Conservation (phyloP, 1,140 invertebrate species). For the Heliconius nattereri region DNA sequence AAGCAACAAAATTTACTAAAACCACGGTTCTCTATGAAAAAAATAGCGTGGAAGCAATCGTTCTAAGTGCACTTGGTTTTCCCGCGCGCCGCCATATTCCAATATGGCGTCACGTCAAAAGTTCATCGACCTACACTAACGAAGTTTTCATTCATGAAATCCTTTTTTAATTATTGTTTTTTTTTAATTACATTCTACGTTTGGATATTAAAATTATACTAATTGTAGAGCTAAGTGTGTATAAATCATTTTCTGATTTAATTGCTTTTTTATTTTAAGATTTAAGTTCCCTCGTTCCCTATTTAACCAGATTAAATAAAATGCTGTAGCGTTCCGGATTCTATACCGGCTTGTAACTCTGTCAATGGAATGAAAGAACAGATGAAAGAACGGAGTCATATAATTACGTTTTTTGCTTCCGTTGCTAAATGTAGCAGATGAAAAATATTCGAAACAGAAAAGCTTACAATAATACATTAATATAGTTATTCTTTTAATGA, state of each 20-base stretch:
- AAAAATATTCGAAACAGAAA: too few relatives aligned
- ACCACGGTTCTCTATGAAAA: conserved; percentile 50
- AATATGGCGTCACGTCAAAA: conserved; percentile 59
- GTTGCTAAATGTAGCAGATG: too few relatives aligned
- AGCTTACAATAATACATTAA: too few relatives aligned
- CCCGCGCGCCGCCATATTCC: conserved; percentile 59
- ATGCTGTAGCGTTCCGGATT: too few relatives aligned
- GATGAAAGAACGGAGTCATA: too few relatives aligned
- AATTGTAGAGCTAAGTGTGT: background rate
- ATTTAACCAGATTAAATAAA: background rate
- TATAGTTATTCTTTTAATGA: too few relatives aligned
- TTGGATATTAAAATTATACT: background rate
- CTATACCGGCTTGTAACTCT: too few relatives aligned
- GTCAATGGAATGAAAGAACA: too few relatives aligned
- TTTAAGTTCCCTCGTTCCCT: too few relatives aligned
- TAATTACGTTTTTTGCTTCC: too few relatives aligned
- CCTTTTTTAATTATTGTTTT: conserved; percentile 48
- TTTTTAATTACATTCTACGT: background rate
- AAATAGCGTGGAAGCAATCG: conserved; percentile 61
- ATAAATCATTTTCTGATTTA: conserved; percentile 5
- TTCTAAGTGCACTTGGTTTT: conserved; percentile 63
- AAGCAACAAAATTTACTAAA: conserved; percentile 51
- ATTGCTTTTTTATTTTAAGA: background rate
- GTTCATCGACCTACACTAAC: conserved; percentile 52
- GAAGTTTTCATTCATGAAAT: conserved; percentile 56